Conservation (phyloP, 2,888 invertebrate species). For the Agonum fuliginosum region DNA sequence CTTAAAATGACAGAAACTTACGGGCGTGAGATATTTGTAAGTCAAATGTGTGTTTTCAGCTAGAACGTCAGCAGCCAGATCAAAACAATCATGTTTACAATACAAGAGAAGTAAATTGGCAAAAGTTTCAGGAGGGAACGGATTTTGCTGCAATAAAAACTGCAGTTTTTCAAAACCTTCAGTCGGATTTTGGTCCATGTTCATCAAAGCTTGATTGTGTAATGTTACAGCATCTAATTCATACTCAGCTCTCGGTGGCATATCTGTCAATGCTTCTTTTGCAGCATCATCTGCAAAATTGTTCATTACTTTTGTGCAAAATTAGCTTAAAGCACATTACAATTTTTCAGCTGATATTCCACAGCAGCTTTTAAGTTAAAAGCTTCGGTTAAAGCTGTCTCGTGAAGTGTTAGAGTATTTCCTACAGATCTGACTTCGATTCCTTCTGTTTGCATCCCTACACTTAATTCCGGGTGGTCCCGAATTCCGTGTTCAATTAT, state of each 20-base stretch:
- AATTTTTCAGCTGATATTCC: slow-evolving; percentile 93
- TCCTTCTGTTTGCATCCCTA: slow-evolving; percentile 97
- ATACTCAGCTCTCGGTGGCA: slow-evolving; percentile 96
- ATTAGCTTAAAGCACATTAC: slow-evolving; percentile 70
- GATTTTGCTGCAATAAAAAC: slow-evolving; percentile 95
- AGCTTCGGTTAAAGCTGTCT: slow-evolving; percentile 97
- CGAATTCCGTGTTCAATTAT: slow-evolving; percentile 97
- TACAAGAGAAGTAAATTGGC: slow-evolving; percentile 95
- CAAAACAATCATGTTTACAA: slow-evolving; percentile 98
- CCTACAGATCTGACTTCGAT: slow-evolving; percentile 96
- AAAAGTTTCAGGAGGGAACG: slow-evolving; percentile 98
- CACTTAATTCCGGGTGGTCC: slow-evolving; percentile 97
- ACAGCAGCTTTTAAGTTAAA: slow-evolving; percentile 99
- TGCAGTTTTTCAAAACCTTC: slow-evolving; percentile 96
- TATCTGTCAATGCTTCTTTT: slow-evolving; percentile 89
- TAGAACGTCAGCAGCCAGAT: slow-evolving; percentile 97
- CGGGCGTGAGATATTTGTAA: slow-evolving; percentile 93
- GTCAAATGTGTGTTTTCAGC: slow-evolving; percentile 98
- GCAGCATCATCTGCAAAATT: slow-evolving; percentile 83
- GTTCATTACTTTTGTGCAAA: not conserved
- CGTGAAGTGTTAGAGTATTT: slow-evolving; percentile 93
- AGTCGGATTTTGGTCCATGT: slow-evolving; percentile 88
- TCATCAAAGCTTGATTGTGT: slow-evolving; percentile 95
- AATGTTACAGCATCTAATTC: slow-evolving; percentile 98
- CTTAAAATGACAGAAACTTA: slow-evolving; percentile 71